Base-by-base conservation (phyloP, 2,113 vertebrate species). In the Plecotus auritus region DNA sequence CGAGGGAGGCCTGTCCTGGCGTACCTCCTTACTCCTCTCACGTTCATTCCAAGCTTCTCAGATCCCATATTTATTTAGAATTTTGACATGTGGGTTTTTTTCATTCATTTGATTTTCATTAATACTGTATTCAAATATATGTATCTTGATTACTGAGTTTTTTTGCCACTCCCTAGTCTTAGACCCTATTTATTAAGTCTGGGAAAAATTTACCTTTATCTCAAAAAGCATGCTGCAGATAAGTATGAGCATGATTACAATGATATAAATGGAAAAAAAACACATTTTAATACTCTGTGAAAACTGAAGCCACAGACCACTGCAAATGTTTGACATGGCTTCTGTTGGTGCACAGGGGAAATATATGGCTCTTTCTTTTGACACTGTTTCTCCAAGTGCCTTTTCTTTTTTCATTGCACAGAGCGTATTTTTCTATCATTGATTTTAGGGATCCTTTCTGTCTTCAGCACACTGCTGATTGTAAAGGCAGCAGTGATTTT, bases 61-160 rank as follows among this genome's bases (percentile, higher is more conserved):
- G 61, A 64, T 35, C 6, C 23, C 1, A 45, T 20, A 35, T 61
- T 64, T 67, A 42, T 84, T 49, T 42, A 73, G 78, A 88, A 37
- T 70, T 78, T 74, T 14, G 7, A 35, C 64, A 32, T 17, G 40
- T 22, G 13, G 56, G 13, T 35, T 59, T 67, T 66, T 74, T 49
- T 11, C 54, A 89, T 54, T 74, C 37, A 66, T 81, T 59, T 86
- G 18, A 56, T 22, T 51, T 83, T 86, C 35, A 88, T 45, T 74
- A 87, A 72, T 74, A 76, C 37, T 92, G 2, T n/a, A n/a, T 69
- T 80, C 40, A 86, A 92, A 93, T 91, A 66, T 12, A 91, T 91
- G 56, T 12, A 54, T 59, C 32, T 59, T 54, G 61, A 82, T 85
- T 66, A 45, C 40, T 82, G 51, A 72, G 3, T 30, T 30, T 91